These are phyloP conservation scores for Octomys mimax DNA, from an alignment of 2,797 vertebrate genomes.

Conservation along the genomic window DNA sequence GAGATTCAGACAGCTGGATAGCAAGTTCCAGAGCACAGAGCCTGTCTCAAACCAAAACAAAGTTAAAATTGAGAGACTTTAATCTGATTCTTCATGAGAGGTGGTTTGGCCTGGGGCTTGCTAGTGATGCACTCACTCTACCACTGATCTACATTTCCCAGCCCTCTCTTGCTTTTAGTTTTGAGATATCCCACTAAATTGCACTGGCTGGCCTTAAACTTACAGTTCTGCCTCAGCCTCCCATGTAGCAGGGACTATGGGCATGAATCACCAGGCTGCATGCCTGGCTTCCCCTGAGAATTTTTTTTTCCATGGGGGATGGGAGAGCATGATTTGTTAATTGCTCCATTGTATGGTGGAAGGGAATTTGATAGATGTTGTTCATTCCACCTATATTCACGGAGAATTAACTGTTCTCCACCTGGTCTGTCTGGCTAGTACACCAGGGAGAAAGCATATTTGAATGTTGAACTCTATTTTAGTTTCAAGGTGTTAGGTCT, in stretches of 20 bases:
- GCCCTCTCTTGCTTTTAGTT: background rate
- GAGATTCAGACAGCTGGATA: background rate
- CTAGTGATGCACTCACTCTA: background rate
- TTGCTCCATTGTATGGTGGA: background rate
- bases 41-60: background rate
- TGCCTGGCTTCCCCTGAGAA: background rate
- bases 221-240: background rate
- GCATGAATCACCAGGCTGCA: background rate
- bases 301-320: background rate
- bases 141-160: background rate
- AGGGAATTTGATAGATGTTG: background rate
- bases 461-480: constrained; percentile 11
- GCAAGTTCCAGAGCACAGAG: background rate
- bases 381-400: background rate
- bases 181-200: background rate
- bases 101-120: background rate
- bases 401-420: background rate
- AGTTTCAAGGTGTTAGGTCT: background rate
- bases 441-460: background rate
- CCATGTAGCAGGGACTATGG: background rate
- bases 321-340: background rate
- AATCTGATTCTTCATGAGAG: background rate
- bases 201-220: background rate
- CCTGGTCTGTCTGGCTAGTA: background rate
- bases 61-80: background rate